These are phyloP conservation scores for Pogonognathellus flavescens DNA, from an alignment of 1,140 invertebrate species.

Conservation along the genomic window DNA sequence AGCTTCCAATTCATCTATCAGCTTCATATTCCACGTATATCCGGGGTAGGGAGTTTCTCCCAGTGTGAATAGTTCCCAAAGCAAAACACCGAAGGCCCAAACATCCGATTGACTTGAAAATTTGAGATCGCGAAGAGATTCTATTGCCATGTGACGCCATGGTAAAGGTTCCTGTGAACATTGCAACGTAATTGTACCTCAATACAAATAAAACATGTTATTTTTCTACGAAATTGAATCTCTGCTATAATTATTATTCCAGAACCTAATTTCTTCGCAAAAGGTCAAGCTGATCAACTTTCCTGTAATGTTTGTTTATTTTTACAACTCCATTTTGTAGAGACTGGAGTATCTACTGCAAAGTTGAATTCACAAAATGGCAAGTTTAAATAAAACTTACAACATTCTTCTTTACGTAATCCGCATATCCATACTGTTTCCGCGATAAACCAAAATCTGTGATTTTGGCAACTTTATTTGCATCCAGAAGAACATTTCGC, in stretches of 20 bases:
- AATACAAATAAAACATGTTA: no score
- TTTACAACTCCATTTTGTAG: neutral
- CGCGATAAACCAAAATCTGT: slow-evolving; percentile 58
- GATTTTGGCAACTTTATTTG: slow-evolving; percentile 38
- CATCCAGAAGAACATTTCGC: slow-evolving; percentile 45
- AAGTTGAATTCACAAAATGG: no score
- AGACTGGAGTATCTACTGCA: no score
- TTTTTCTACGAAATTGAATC: no score
- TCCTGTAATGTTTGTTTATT: neutral
- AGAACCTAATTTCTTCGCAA: no score
- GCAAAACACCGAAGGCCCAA: slow-evolving; percentile 90
- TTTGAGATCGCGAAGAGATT: slow-evolving; percentile 20
- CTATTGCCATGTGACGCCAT: slow-evolving; percentile 55
- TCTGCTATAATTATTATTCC: no score
- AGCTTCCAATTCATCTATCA: slow-evolving; percentile 68
- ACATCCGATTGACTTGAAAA: slow-evolving; percentile 53
- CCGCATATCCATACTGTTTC: slow-evolving; percentile 52
- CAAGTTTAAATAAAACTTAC: no score
- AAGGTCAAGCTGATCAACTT: no score
- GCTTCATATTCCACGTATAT: slow-evolving; percentile 1
- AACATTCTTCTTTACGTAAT: no score
- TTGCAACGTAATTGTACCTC: no score
- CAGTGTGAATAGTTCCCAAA: slow-evolving; percentile 96
- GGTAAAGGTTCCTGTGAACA: slow-evolving; percentile 48
- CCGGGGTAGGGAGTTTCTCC: slow-evolving; percentile 90